Percentiles rank a stretch among this genome's conserved stretches.
Conservation (phyloP, 2,888 invertebrate species). For the Chaetogeoica ovagalla region DNA sequence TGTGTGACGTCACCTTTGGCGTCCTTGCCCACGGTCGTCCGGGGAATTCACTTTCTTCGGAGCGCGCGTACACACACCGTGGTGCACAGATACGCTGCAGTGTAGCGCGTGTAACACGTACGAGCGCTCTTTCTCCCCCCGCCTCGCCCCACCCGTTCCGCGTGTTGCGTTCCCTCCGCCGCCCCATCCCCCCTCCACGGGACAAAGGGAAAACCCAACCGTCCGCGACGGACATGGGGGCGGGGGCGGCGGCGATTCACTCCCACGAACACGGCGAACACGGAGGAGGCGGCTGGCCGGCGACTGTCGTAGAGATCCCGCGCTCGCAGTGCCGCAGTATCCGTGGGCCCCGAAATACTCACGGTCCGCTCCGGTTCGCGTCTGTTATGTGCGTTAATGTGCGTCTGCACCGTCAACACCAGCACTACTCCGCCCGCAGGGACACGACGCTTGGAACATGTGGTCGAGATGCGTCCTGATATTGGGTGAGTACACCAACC, state of each 20-base stretch:
- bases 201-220: slow-evolving; percentile 4
- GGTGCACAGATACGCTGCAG: no score
- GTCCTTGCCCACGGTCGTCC: slow-evolving; percentile 53
- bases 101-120: no score
- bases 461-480: slow-evolving; percentile 49
- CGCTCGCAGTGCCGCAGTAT: slow-evolving; percentile 46
- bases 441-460: slow-evolving; percentile 35
- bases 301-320: slow-evolving; percentile 24
- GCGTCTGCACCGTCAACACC: slow-evolving; percentile 34
- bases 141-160: slow-evolving; percentile 1
- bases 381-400: slow-evolving; percentile 48
- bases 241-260: slow-evolving; percentile 27
- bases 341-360: slow-evolving; percentile 50
- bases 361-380: slow-evolving; percentile 49
- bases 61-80: neutral
- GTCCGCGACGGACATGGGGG: neutral
- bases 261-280: slow-evolving; percentile 36
- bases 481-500: slow-evolving; percentile 40
- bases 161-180: slow-evolving; percentile 18
- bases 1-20: slow-evolving; percentile 38
- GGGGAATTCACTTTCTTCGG: slow-evolving; percentile 48
- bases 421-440: slow-evolving; percentile 11
- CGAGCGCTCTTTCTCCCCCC: slow-evolving; percentile 41
- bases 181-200: neutral
- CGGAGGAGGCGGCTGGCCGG: neutral